A percentile compares a stretch with the other conserved stretches of the same genome.
These are phyloP conservation scores for Danionella cerebrum DNA, from an alignment of 2,113 vertebrate genomes.

Conservation along the genomic window DNA sequence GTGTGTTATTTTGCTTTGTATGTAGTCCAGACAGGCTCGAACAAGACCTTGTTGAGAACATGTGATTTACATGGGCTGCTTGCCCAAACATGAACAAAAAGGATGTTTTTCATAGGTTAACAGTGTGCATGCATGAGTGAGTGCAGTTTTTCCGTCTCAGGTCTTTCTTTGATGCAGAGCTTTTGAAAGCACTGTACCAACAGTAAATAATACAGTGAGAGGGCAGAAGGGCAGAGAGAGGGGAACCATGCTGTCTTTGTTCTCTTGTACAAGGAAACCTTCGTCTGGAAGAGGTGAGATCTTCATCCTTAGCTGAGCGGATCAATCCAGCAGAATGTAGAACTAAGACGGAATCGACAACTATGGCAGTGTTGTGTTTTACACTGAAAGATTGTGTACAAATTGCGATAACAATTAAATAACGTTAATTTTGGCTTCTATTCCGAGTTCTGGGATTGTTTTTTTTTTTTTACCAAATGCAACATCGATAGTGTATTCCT, in stretches of 20 bases:
- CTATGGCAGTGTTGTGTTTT: too few species aligned
- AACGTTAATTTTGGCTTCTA: too few species aligned
- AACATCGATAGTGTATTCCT: too few species aligned
- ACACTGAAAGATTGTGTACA: too few species aligned
- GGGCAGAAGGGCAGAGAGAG: neutral
- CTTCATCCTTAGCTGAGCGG: too few species aligned
- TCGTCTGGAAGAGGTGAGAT: conserved; percentile 6
- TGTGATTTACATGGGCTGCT: conserved; percentile 18
- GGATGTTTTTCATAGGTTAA: neutral
- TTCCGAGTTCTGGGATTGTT: too few species aligned
- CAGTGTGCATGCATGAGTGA: neutral
- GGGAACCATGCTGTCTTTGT: neutral
- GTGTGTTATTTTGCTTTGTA: neutral
- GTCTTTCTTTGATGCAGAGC: neutral
- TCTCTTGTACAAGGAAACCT: conserved; percentile 12
- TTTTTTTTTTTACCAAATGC: too few species aligned
- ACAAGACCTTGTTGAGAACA: conserved; percentile 2
- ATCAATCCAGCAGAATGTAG: too few species aligned
- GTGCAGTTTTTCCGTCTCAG: neutral
- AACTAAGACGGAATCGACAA: too few species aligned
- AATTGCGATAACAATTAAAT: too few species aligned
- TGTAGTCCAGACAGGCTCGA: conserved; percentile 20
- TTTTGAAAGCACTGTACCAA: neutral
- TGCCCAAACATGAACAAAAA: conserved; percentile 28
- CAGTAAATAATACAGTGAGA: conserved; percentile 24